phyloP scores from a whole-genome alignment of 2,113 vertebrate genomes.

The Sprattus sprattus region DNA sequence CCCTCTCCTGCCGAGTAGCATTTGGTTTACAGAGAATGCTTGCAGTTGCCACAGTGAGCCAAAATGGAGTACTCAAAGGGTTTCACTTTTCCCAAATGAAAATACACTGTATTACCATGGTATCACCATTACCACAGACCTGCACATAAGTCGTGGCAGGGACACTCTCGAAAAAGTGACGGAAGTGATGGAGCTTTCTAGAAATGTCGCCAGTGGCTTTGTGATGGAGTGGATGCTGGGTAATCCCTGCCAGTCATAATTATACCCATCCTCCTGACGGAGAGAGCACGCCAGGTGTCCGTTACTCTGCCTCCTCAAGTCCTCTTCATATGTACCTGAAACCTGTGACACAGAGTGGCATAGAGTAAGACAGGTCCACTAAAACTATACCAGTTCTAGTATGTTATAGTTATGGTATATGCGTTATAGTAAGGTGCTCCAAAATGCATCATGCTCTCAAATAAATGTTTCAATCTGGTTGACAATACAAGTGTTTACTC shows the following conservation, averaged over 20 bases:
- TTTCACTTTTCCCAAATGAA: not conserved
- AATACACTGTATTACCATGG: not conserved
- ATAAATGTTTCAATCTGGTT: too few species aligned
- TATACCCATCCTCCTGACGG: not conserved
- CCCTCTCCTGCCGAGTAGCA: conserved; percentile 5
- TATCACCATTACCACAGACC: not conserved
- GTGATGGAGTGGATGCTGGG: not conserved
- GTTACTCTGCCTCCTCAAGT: not conserved
- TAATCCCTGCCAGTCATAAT: not conserved
- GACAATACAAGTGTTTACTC: not conserved
- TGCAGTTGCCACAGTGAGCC: not conserved
- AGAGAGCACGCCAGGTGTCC: not conserved
- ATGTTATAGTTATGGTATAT: not conserved
- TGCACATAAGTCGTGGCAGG: not conserved
- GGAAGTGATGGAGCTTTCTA: not conserved
- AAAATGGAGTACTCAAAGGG: not conserved
- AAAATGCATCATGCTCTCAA: not conserved
- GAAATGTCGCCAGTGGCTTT: not conserved
- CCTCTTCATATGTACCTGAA: not conserved
- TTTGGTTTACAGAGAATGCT: not conserved
- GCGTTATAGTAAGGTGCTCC: not conserved
- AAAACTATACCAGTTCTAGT: not conserved
- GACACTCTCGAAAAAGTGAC: not conserved
- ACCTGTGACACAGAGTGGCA: not conserved
- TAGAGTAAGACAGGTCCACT: not conserved